A percentile compares a stretch with the other conserved stretches of the same genome.
These are phyloP conservation scores for Artibeus jamaicensis DNA, from an alignment of 2,797 vertebrate species.

Conservation along the genomic window DNA sequence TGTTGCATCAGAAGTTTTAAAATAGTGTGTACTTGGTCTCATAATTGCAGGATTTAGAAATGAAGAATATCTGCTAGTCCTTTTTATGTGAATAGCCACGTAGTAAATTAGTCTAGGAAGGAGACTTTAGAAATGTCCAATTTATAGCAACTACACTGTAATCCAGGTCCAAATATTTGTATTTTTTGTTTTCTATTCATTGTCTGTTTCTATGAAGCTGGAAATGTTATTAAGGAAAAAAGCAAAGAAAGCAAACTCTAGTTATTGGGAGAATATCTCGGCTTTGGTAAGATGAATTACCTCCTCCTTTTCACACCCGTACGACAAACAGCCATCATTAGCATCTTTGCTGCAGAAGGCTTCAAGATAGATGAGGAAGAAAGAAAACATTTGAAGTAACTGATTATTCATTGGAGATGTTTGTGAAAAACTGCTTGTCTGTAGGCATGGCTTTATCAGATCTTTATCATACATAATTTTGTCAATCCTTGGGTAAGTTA, in stretches of 20 bases:
- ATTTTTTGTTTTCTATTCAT: neutral
- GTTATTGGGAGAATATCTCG: neutral
- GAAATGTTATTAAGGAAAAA: neutral
- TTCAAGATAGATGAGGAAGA: neutral
- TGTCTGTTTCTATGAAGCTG: neutral
- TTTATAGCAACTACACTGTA: neutral
- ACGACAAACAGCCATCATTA: neutral
- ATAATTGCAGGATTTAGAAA: neutral
- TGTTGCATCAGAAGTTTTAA: neutral
- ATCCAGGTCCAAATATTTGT: neutral
- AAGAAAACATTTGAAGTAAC: neutral
- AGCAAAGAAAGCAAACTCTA: neutral
- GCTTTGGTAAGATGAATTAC: neutral
- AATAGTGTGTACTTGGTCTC: neutral
- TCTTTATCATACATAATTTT: neutral
- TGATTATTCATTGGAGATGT: neutral
- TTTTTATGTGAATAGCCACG: neutral
- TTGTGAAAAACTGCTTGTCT: neutral
- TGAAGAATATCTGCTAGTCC: neutral
- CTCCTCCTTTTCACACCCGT: neutral
- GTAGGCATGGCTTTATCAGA: neutral
- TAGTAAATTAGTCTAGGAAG: neutral
- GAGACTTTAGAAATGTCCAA: neutral
- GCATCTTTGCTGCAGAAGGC: neutral
- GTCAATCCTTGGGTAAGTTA: neutral